These are phyloP conservation scores for Myiozetetes cayanensis DNA, from an alignment of 2,113 vertebrate species.

Conservation along the genomic window DNA sequence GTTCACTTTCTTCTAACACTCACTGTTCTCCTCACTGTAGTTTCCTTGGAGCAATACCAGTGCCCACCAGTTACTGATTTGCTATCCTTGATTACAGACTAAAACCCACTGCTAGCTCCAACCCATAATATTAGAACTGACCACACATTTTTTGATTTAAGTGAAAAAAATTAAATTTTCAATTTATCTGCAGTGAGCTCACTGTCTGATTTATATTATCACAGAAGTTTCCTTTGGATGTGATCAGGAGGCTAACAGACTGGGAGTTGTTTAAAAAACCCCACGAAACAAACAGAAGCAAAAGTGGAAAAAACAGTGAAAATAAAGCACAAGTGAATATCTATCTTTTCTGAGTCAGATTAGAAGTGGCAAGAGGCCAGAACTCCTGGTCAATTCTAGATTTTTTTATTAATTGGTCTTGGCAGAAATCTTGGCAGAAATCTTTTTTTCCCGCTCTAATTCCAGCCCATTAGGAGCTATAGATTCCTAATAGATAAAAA, in stretches of 20 bases:
- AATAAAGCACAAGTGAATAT: neutral
- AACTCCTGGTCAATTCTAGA: neutral
- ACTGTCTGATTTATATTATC: neutral
- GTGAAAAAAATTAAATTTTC: neutral
- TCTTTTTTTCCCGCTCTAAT: neutral
- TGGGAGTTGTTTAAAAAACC: neutral
- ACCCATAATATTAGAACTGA: neutral
- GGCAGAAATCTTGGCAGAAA: neutral
- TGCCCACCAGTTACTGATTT: neutral
- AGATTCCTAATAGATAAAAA: neutral
- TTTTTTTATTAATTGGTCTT: neutral
- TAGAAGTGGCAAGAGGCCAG: neutral
- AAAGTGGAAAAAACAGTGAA: neutral
- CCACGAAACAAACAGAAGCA: neutral
- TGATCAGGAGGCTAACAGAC: neutral
- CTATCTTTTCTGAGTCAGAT: neutral
- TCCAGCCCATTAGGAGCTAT: neutral
- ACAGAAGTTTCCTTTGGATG: neutral
- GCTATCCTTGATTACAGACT: neutral
- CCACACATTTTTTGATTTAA: neutral
- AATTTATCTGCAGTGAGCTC: neutral
- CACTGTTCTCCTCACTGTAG: neutral
- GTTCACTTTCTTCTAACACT: neutral
- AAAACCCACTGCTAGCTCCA: neutral
- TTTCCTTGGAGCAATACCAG: neutral